Evolutionary conservation across 2,888 invertebrate species (phyloP), one percentile per base, ranked within the genome.

Genomic region (Creontiades dilutus): DNA sequence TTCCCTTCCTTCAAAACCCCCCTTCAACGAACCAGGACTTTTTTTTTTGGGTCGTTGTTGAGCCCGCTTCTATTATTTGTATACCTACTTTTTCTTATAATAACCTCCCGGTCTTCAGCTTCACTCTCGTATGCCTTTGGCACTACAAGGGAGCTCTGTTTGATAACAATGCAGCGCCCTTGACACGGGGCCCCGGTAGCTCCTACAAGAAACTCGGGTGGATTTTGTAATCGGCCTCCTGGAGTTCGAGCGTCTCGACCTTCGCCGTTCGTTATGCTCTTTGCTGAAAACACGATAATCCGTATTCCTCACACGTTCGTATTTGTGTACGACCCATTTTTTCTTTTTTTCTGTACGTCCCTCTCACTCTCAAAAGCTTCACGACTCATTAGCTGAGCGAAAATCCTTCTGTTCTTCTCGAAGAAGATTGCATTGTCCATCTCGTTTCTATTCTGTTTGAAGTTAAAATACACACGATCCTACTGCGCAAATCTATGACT

Each of bases 141-240:
- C 68, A 23, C 68, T 68, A 23, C 68, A 23, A 23, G 68, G 68
- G 68, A 23, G 23, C 68, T 68, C 68, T 23, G 19, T 68, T 13
- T 68, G 68, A 68, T 68, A 68, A 68, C 68, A 68, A 68, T 68
- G 27, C 23, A 0, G 0, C 37, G 78, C 46, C 78, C 78, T 78
- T 78, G 78, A 78, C 78, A 78, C 78, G 46, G 78, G 47, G 78
- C 37, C n/a, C 47, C 46, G 19, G 78, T 47, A 19, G 46, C 78
- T 47, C 37, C 46, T 37, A 46, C 37, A 76, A 28, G 46, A 76
- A 76, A 76, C 76, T 19, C 61, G 61, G 75, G 46, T 47, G 78
- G 78, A 78, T 78, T 78, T 78, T 78, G 78, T 78, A 78, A 78
- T 78, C 78, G 46, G 46, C 46, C 78, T 37, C 78, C 78, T n/a